phyloP scores from a whole-genome alignment of 2,888 invertebrate genomes.

The Nomada goodeniana region DNA sequence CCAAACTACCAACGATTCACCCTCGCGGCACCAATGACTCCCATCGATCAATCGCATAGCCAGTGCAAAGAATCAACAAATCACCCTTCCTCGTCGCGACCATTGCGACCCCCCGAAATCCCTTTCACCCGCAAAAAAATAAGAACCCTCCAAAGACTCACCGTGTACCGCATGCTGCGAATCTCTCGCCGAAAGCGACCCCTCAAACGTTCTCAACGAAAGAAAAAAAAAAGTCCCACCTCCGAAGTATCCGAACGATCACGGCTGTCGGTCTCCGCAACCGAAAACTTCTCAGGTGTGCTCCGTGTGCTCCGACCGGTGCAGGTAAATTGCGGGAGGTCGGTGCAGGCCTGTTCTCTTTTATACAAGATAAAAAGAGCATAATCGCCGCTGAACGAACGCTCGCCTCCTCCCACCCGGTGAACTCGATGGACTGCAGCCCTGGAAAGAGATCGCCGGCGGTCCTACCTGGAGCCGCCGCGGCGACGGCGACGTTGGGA shows the following conservation, averaged over 20 bases:
- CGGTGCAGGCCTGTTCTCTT: constrained; percentile 73
- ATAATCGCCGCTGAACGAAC: constrained; percentile 52
- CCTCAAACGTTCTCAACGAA: background rate
- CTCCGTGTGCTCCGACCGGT: constrained; percentile 64
- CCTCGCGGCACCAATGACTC: too few relatives aligned
- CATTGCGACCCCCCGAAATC: background rate
- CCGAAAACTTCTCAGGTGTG: background rate
- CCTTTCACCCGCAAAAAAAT: too few relatives aligned
- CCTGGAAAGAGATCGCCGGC: constrained; percentile 45
- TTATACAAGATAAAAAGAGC: constrained; percentile 80
- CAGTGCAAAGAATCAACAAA: background rate
- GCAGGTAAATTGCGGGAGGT: constrained; percentile 76
- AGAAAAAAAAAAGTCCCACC: background rate
- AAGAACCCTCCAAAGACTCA: constrained; percentile 54
- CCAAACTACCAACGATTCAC: too few relatives aligned
- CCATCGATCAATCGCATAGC: background rate
- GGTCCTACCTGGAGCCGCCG: constrained; percentile 10
- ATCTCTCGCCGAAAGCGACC: background rate
- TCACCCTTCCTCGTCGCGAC: background rate
- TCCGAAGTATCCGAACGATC: too few relatives aligned
- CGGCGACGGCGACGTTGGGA: constrained; percentile 30
- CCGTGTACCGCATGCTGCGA: constrained; percentile 63
- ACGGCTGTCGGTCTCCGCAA: background rate
- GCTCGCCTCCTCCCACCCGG: constrained; percentile 68
- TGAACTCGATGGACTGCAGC: background rate